Evolutionary conservation across 1,140 invertebrate species (phyloP).

Genomic region (Olivierus martensii): DNA sequence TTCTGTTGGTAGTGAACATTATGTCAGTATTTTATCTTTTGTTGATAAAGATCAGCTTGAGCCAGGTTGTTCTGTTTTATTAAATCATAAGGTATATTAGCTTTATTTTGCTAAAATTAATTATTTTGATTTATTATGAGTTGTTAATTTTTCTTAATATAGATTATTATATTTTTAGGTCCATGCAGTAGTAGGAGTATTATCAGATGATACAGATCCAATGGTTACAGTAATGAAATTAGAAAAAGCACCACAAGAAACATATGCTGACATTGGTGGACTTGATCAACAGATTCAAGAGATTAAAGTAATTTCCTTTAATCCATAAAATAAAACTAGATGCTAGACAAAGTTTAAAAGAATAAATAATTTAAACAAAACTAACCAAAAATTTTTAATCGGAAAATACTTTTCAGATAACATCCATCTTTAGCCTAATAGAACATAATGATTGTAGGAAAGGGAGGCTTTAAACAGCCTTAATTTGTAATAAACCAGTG

Average conservation of each 20-base stretch:
- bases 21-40: constrained; percentile 98
- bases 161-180: constrained; percentile 33
- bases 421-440: too few species aligned
- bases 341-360: too few species aligned
- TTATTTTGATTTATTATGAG: too few species aligned
- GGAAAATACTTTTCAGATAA: too few species aligned
- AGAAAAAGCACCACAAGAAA: constrained; percentile 99
- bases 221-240: constrained; percentile 99
- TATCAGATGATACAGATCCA: constrained; percentile 98
- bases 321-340: neutral
- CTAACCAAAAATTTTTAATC: too few species aligned
- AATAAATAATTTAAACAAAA: too few species aligned
- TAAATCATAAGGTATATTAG: constrained; percentile 88
- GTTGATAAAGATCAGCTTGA: constrained; percentile 99
- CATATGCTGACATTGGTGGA: constrained; percentile 99
- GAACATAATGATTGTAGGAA: too few species aligned
- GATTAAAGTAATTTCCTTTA: constrained; percentile 50
- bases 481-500: too few species aligned
- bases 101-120: too few species aligned
- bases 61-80: constrained; percentile 93
- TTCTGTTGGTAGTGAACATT: constrained; percentile 98
- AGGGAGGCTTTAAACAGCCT: too few species aligned
- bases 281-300: constrained; percentile 99
- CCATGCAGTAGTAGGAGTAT: constrained; percentile 95
- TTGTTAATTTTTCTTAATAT: too few species aligned